Evolutionary conservation across 2,888 invertebrate genomes (phyloP), one percentile per base, ranked within the genome.

Genomic region (Nomada hirtipes): DNA sequence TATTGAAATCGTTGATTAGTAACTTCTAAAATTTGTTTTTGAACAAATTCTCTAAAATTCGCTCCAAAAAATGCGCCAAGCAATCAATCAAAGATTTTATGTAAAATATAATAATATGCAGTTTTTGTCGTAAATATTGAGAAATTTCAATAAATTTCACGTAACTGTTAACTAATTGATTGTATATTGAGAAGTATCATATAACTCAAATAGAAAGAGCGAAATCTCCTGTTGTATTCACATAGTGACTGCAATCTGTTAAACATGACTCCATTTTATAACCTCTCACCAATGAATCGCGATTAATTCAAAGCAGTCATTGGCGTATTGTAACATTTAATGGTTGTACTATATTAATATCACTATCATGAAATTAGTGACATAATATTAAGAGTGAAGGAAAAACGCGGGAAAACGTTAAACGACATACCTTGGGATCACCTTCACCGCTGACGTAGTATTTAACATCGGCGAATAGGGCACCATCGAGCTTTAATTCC

Each of bases 381-480:
- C 53, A 55, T 53, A 53, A 36, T 23, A 61, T 47, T 3, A 61
- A 70, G 42, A 29, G 15, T n/a, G 29, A 78, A 26, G 95, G 74
- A 84, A 86, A 88, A 84, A 90, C 79, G 88, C 83, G 87, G 80
- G 86, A 89, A 89, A 76, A 29, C 11, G 57, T n/a, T 36, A 80
- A 79, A 76, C 61, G 55, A 50, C 77, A 44, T 79, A 93, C 93
- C 91, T 93, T 93, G 50, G 93, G 91, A 86, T 93, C 93, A 67
- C 90, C 92, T 84, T 97, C 97, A 88, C 98, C 98, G 92, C 97
- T 97, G 90, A 97, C 95, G 94, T 96, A 97, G 94, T 96, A 98
- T 93, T 97, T 97, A 89, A 98, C 96, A 95, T 97, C 96, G 94
- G 97, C 96, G 94, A 98, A 98, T 90, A 98, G 95, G 90, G 95